Conservation (phyloP, 2,888 invertebrate species). For the Oscheius sp. region DNA sequence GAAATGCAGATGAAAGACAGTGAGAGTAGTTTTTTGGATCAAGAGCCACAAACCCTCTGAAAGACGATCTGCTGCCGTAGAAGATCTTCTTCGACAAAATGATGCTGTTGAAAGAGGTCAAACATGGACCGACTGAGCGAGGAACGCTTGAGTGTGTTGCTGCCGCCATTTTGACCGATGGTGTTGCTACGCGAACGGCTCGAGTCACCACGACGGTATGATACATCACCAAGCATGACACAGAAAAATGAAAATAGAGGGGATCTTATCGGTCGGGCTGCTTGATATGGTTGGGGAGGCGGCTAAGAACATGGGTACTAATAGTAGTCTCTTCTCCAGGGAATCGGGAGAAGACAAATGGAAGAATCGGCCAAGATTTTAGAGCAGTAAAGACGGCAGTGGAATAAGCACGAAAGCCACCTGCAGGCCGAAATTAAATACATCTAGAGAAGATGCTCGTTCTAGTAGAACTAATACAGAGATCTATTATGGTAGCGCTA, state of each 20-base stretch:
- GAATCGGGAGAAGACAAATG: conserved; percentile 16
- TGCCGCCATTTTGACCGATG: conserved; percentile 13
- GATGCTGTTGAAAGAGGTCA: conserved; percentile 15
- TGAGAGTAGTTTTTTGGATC: too few species aligned
- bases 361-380: not conserved
- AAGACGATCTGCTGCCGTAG: not conserved
- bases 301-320: too few species aligned
- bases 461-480: too few species aligned
- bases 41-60: conserved; percentile 12
- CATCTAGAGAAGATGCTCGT: too few species aligned
- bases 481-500: too few species aligned
- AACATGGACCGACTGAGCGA: conserved; percentile 26
- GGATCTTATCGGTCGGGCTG: not conserved
- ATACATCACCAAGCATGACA: conserved; percentile 12
- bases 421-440: too few species aligned
- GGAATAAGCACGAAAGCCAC: too few species aligned
- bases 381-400: too few species aligned
- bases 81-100: conserved; percentile 13
- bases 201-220: conserved; percentile 19
- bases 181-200: conserved; percentile 2
- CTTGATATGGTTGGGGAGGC: too few species aligned
- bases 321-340: conserved; percentile 3
- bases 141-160: conserved; percentile 19
- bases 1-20: too few species aligned
- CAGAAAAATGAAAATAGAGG: not conserved